Evolutionary conservation across 2,888 invertebrate species (phyloP), one percentile per base, ranked within the genome.

Genomic region (Microdon myrmicae): DNA sequence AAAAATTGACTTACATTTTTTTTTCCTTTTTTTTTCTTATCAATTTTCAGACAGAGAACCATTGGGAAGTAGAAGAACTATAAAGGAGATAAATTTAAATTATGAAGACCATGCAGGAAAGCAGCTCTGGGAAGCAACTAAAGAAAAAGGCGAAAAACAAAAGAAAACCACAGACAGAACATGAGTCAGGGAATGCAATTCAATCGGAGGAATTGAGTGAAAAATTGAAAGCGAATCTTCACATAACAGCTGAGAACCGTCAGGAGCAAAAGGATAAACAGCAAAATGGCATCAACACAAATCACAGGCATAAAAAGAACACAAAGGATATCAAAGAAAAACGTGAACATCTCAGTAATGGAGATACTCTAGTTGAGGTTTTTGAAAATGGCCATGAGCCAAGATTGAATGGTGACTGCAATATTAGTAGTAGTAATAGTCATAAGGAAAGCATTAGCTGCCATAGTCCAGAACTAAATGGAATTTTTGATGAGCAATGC

Each of bases 371-470:
- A 16, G n/a, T 23, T 13, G 10, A 22, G 13, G 23, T 31, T 14
- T 47, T 35, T 5, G 58, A 64, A 9, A 64, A 64, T 29, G 64
- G 64, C 32, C 58, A 64, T 43, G 64, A 64, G 9, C 51, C 58
- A 7, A 51, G 64, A 25, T 64, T 64, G 14, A 64, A 64, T 38
- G 64, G 64, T 51, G 64, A 53, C 43, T 58, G 58, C 51, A 53
- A 64, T 58, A 58, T 58, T 53, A 58, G 47, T 23, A 38, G 19
- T 68, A 69, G 28, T 67, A 70, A 66, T 53, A 44, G 48, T 34
- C 59, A 43, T 47, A 58, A 64, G 19, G 71, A 71, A 25, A 70
- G 71, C 35, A 74, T 73, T 31, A 71, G 75, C 12, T 68, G 73
- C 51, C 58, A 43, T 17, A 64, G 34, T 10, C 23, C 22, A 7